Base-by-base conservation (phyloP, 2,888 invertebrate species). In the Hydrotaea diabolus region DNA sequence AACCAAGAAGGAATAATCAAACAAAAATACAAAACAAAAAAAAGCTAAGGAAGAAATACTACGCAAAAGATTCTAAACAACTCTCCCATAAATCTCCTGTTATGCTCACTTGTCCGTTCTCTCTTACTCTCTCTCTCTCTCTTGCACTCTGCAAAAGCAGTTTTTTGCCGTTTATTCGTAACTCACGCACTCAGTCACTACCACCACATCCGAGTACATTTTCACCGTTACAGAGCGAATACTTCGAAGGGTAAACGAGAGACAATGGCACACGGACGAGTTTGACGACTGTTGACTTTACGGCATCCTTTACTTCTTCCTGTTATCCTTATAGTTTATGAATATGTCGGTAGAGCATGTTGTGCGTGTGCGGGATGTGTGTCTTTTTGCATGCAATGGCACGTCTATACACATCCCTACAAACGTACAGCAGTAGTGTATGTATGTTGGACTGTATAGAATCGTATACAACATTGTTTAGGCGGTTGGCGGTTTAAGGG, bases 401-500 rank as follows among this genome's bases (percentile, higher is more conserved):
- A 69, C 57, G 66, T 59, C 57, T 66, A 59, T 73, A 26, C 59
- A 59, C 15, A 59, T n/a, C n/a, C n/a, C 59, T 26, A 11, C 13
- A 13, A 9, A 59, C 15, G 21, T 26, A 23, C 15, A 43, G 9
- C n/a, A n/a, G 43, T 43, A 9, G 11, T 4, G 57, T 57, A 19
- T 57, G 57, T 57, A 21, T 8, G 19, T 21, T 8, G 17, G 17
- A 4, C 59, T 26, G 59, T 39, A 19, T n/a, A 5, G 2, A 11
- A 36, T 39, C 17, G 23, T 69, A 36, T 19, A 36, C 64, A 66
- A 66, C 66, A 36, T 8, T 71, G 77, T 75, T 43, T 71, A 57
- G 57, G 46, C 43, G 62, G 77, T 39, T n/a, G n/a, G n/a, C n/a
- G n/a, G n/a, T 55, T 82, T 85, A 79, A 79, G 82, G 85, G 82